These are phyloP conservation scores for Sebastes oblongus DNA, from an alignment of 2,797 vertebrate genomes.

Conservation along the genomic window DNA sequence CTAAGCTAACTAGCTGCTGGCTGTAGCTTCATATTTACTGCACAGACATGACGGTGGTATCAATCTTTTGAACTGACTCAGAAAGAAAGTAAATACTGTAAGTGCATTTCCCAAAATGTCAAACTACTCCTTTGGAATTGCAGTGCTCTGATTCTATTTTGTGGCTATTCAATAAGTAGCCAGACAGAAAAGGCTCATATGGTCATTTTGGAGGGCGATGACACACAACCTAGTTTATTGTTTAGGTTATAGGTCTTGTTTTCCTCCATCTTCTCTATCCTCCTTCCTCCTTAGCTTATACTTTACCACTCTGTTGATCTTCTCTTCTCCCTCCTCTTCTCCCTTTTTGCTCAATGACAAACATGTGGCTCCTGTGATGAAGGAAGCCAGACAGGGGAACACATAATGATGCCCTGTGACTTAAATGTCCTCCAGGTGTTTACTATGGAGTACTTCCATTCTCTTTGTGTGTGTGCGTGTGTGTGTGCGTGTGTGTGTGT, in stretches of 20 bases:
- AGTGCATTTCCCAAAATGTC: not conserved
- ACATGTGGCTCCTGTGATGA: slow-evolving; percentile 44
- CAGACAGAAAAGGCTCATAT: not conserved
- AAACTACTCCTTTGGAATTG: not conserved
- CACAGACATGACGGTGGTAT: not conserved
- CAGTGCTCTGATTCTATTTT: not conserved
- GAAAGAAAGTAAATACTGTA: not conserved
- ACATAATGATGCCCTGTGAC: slow-evolving; percentile 34
- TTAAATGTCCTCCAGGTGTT: slow-evolving; percentile 50
- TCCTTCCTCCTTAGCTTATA: not conserved
- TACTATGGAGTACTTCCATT: not conserved
- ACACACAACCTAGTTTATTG: not conserved
- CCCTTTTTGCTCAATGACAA: slow-evolving; percentile 36
- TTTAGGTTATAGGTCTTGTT: not conserved
- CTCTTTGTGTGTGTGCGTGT: not conserved
- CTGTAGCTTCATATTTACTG: not conserved
- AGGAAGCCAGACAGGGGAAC: slow-evolving; percentile 2
- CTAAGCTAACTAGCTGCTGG: not conserved
- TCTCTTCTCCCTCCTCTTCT: slow-evolving; percentile 4
- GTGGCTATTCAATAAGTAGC: not conserved
- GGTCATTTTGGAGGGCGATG: not conserved
- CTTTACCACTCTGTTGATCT: slow-evolving; percentile 13
- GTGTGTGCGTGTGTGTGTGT: not conserved
- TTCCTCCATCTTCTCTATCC: not conserved
- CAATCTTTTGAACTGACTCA: not conserved